A percentile compares a stretch with the other conserved stretches of the same genome.
Conservation (phyloP, 2,113 vertebrate species). For the Strigops habroptila region DNA sequence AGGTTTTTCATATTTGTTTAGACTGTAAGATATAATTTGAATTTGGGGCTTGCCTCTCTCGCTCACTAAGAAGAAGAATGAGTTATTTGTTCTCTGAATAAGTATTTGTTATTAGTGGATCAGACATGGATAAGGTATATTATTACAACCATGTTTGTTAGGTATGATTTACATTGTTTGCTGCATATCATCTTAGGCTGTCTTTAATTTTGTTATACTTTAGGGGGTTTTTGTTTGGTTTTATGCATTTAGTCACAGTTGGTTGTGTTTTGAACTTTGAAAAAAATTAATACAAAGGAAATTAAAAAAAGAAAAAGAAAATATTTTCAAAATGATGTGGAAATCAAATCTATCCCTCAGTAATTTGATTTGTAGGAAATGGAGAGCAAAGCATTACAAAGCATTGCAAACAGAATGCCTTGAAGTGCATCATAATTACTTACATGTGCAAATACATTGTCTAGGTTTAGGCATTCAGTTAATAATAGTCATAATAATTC, state of each 20-base stretch:
- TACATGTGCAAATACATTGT: constrained; percentile 80
- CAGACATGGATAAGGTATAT: constrained; percentile 74
- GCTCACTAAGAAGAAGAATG: constrained; percentile 58
- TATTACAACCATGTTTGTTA: constrained; percentile 70
- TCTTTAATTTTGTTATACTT: constrained; percentile 79
- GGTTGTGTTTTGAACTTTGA: constrained; percentile 77
- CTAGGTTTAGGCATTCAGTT: constrained; percentile 70
- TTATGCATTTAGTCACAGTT: constrained; percentile 80
- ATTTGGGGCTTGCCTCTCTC: constrained; percentile 57
- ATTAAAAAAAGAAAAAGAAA: constrained; percentile 81
- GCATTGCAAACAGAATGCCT: constrained; percentile 78
- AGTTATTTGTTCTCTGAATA: constrained; percentile 70
- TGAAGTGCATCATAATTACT: constrained; percentile 81
- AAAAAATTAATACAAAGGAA: constrained; percentile 81
- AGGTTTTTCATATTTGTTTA: constrained; percentile 67
- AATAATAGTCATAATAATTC: constrained; percentile 61
- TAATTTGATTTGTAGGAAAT: constrained; percentile 83
- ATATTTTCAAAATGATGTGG: constrained; percentile 82
- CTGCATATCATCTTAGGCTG: constrained; percentile 68
- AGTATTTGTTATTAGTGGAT: constrained; percentile 77
- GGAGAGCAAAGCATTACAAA: constrained; percentile 80
- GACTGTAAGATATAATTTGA: constrained; percentile 67
- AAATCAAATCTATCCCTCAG: constrained; percentile 79
- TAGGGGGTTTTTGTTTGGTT: constrained; percentile 72
- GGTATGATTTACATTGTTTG: constrained; percentile 70